Conservation (phyloP, 2,888 invertebrate species). For the Cremastinae sp. region DNA sequence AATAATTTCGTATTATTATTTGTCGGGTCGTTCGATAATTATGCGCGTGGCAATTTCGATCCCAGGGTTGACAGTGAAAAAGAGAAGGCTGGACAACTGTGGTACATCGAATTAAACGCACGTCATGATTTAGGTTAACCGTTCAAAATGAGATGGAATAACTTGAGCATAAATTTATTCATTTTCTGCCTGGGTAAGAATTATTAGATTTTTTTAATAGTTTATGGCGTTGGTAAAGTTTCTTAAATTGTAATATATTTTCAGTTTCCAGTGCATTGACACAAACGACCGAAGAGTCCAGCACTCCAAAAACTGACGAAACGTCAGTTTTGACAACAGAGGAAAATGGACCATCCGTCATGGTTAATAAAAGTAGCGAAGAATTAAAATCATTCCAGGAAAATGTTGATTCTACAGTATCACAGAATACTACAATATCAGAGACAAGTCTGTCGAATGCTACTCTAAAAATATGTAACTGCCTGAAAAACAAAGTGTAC, state of each 20-base stretch:
- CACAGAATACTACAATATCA: conserved; percentile 51
- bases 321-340: neutral
- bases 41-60: too few species aligned
- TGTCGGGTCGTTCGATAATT: too few species aligned
- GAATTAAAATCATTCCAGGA: neutral
- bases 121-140: conserved; percentile 17
- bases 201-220: neutral
- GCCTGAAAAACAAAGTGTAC: conserved; percentile 71
- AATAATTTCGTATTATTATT: too few species aligned
- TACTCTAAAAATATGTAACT: conserved; percentile 65
- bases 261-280: conserved; percentile 14
- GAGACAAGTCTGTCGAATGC: conserved; percentile 47
- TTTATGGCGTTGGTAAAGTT: neutral
- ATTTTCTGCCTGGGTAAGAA: conserved; percentile 62
- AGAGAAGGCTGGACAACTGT: too few species aligned
- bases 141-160: conserved; percentile 14
- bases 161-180: conserved; percentile 53
- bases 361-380: conserved; percentile 24
- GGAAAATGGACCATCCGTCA: neutral
- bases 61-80: too few species aligned
- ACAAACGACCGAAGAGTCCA: neutral
- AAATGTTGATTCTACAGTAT: neutral
- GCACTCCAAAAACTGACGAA: neutral
- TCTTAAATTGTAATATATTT: neutral
- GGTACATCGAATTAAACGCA: too few species aligned